Evolutionary conservation across 2,888 invertebrate species (phyloP).

Genomic region (Drosophila subquinaria): DNA sequence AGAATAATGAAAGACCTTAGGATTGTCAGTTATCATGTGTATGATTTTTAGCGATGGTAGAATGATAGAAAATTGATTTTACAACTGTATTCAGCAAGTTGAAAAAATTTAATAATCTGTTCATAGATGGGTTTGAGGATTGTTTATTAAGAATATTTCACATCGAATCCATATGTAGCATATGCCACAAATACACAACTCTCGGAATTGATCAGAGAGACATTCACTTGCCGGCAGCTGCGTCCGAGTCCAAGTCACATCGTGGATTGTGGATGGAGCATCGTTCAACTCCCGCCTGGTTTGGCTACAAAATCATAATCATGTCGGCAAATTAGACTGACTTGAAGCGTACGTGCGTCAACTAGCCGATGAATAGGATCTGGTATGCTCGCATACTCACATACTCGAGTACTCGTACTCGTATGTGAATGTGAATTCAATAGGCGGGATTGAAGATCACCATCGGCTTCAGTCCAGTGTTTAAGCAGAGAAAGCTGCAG

Average conservation of each 20-base stretch:
- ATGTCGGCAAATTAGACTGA: conserved; percentile 81
- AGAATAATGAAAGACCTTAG: too few species aligned
- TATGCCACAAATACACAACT: conserved; percentile 33
- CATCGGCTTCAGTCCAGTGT: conserved; percentile 42
- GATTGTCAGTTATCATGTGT: too few species aligned
- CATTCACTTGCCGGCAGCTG: conserved; percentile 59
- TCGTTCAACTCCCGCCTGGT: conserved; percentile 57
- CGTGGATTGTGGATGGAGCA: conserved; percentile 34
- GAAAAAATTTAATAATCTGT: neutral
- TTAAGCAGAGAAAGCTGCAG: conserved; percentile 56
- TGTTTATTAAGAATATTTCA: conserved; percentile 1
- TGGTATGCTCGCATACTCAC: conserved; percentile 15
- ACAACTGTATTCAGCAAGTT: conserved; percentile 2
- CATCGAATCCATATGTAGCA: conserved; percentile 9
- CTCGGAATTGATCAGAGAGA: conserved; percentile 52
- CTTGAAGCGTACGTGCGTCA: conserved; percentile 78
- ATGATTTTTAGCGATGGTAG: neutral
- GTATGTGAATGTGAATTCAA: conserved; percentile 26
- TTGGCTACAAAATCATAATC: conserved; percentile 77
- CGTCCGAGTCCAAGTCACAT: conserved; percentile 21
- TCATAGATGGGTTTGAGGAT: neutral
- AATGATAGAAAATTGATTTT: conserved; percentile 13
- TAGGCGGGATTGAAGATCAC: conserved; percentile 63
- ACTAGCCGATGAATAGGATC: conserved; percentile 79
- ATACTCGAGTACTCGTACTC: neutral